Conservation (phyloP, 2,888 invertebrate genomes). For the Crocallis elinguaria region DNA sequence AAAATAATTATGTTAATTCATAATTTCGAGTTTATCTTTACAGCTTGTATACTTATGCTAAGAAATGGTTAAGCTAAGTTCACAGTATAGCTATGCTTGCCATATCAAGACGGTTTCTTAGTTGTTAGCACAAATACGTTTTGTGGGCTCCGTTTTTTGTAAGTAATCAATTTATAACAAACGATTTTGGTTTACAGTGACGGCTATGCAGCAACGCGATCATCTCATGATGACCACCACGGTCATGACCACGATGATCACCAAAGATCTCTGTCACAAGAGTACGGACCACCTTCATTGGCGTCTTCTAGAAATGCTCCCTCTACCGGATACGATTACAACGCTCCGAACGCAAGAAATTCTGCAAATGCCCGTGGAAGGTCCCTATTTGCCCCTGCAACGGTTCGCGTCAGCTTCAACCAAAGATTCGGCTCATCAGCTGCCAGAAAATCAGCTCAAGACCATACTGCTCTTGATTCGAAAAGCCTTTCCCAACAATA, state of each 20-base stretch:
- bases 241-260: slow-evolving; percentile 19
- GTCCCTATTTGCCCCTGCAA: slow-evolving; percentile 23
- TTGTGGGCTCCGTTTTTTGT: no score
- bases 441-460: slow-evolving; percentile 1
- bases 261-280: slow-evolving; percentile 27
- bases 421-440: slow-evolving; percentile 20
- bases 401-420: slow-evolving; percentile 26
- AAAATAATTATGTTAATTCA: no score
- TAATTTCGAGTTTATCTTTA: no score
- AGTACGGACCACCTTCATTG: slow-evolving; percentile 17
- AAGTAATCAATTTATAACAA: neutral
- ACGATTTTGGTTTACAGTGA: slow-evolving; percentile 22
- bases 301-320: slow-evolving; percentile 6
- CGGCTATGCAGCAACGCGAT: slow-evolving; percentile 28
- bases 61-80: no score
- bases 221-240: slow-evolving; percentile 8
- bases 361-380: neutral
- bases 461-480: neutral
- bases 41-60: no score
- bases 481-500: slow-evolving; percentile 8
- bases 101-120: no score
- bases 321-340: slow-evolving; percentile 7
- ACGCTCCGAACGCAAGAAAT: slow-evolving; percentile 1
- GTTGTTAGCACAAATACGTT: no score
- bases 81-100: no score